Evolutionary conservation across 1,140 invertebrate species (phyloP), one percentile per base, ranked within the genome.

Genomic region (Homalodisca vitripennis): DNA sequence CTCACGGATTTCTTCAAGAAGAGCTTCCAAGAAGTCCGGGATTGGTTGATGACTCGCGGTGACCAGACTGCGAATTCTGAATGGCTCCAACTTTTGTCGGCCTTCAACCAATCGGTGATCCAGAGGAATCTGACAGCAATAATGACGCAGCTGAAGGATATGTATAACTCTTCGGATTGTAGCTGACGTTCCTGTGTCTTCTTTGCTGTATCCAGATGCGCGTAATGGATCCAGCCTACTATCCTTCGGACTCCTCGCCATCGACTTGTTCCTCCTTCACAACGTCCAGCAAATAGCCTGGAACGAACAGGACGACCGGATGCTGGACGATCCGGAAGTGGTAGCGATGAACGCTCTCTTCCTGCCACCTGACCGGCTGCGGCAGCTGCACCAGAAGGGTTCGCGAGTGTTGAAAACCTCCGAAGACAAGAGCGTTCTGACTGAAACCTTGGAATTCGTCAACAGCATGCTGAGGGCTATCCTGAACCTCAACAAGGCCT

Each of bases 211-310:
- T 53, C 74, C 72, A 13, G 71, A 68, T 27, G 57, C 27, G 27
- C 65, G 0, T 17, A 71, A 70, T 55, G 66, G 70, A 0, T 81
- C 82, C 0, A 83, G 80, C 74, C 74, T 85, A 10, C 70, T 85
- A 0, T 84, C 85, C 0, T 84, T 87, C 69, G 84, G 84, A 0
- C 81, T 86, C 27, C 73, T 87, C 67, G 84, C 84, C 0, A 77
- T 86, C 68, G 85, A 86, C 74, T 80, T 87, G 0, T 83, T 87
- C 76, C 73, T 86, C 27, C 71, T 87, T 3, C 84, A 85, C 73
- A 86, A 86, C 74, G 84, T 87, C 41, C 85, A 86, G 72, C 74
- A 82, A 13, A 82, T 84, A 77, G 82, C 82, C 0, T 82, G 82
- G 80, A 81, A 84, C 71, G 83, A 80, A 12, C 74, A 84, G 78